Evolutionary conservation across 2,797 vertebrate genomes (phyloP), one percentile per base, ranked within the genome.

Genomic region (Microhierax caerulescens): DNA sequence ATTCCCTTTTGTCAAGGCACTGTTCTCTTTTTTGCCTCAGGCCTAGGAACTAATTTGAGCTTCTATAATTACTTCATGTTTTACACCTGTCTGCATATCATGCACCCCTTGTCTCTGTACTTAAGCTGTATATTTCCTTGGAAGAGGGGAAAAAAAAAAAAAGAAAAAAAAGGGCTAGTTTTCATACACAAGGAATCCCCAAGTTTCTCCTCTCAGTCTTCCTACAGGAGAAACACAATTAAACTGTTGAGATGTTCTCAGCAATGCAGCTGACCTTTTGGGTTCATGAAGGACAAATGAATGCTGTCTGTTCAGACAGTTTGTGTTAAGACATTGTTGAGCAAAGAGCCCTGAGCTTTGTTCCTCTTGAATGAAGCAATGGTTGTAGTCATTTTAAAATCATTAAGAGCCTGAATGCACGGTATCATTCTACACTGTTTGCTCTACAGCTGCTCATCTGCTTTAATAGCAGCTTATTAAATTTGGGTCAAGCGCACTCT

Each of bases 51-150:
- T 99, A 99, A 99, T 99, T 99, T 99, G 98, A 98, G 99, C 98
- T 99, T 99, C 99, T 98, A 98, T 99, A 99, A 99, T 99, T 99
- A 99, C 98, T 90, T 98, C 98, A 98, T 99, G 99, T 99, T 99
- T 99, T 99, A 99, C 99, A 99, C 99, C 99, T 99, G 99, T 99
- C 99, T 99, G 99, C 97, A 97, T 99, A 99, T 99, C 99, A 98
- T 98, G 98, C 98, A 96, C 98, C 98, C 98, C 98, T 98, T 97
- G 98, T 98, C 99, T 98, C 98, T 95, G 94, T 98, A 98, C 95
- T 97, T 97, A 97, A 96, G 97, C 97, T 97, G 97, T 97, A 95
- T 97, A 98, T 98, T 98, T 98, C 96, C 96, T 98, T 98, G 98
- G 94, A 90, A 90, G 24, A 6, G 37, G 11, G 37, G 37, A 13